phyloP scores from a whole-genome alignment of 2,113 vertebrate species.

The Reinhardtius hippoglossoides region DNA sequence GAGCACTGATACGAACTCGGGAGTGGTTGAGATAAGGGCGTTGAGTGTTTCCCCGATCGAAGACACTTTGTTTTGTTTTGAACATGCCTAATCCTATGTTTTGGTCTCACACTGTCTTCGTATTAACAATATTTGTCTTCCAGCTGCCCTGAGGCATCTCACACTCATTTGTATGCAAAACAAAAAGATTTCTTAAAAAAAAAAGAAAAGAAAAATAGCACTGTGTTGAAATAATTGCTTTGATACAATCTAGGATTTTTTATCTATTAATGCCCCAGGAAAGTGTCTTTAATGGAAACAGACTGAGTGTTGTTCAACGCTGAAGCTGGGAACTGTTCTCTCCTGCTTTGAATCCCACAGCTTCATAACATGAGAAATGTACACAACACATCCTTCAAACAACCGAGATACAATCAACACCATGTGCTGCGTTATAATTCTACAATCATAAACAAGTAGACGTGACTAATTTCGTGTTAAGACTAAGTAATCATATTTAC shows the following conservation, averaged over 20 bases:
- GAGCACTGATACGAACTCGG: constrained; percentile 37
- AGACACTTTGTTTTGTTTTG: constrained; percentile 40
- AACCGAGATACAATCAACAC: constrained; percentile 6
- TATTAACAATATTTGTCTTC: constrained; percentile 40
- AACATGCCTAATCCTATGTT: constrained; percentile 50
- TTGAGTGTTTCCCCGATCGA: constrained; percentile 44
- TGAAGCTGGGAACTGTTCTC: constrained; percentile 13
- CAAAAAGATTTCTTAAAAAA: constrained; percentile 40
- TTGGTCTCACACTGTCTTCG: constrained; percentile 39
- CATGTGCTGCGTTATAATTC: constrained; percentile 6
- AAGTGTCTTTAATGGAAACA: constrained; percentile 37
- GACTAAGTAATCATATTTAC: no score
- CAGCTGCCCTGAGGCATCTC: constrained; percentile 38
- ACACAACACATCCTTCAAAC: background rate
- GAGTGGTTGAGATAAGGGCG: constrained; percentile 45
- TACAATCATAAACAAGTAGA: constrained; percentile 22
- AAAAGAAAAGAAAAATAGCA: constrained; percentile 13
- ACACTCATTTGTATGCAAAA: constrained; percentile 59
- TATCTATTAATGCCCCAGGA: constrained; percentile 60
- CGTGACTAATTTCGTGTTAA: no score
- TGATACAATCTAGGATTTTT: constrained; percentile 64
- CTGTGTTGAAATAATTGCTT: constrained; percentile 71
- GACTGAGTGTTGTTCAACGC: constrained; percentile 37
- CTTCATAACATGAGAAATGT: constrained; percentile 1
- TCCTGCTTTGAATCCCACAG: constrained; percentile 1